Base-by-base conservation (phyloP, 2,797 vertebrate species). In the Syngnathus rostellatus region DNA sequence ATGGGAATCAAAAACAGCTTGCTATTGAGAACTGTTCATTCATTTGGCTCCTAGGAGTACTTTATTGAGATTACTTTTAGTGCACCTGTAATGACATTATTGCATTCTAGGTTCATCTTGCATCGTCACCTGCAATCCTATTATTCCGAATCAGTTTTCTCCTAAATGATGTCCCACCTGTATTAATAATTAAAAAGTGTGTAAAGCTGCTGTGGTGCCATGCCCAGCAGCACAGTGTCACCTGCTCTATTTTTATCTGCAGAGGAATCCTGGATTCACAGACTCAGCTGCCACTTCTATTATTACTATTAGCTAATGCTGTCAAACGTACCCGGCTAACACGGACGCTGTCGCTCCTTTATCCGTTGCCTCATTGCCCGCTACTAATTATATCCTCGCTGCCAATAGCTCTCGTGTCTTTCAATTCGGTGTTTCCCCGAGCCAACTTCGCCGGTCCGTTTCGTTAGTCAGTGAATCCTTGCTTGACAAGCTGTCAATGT, bases 201-300 rank as follows among this genome's bases (percentile, higher is more conserved):
- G 71, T 70, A 81, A 85, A 83, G 81, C 78, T 80, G 81, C 65
- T 9, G 71, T 68, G 75, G 72, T 81, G 81, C 79, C 72, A 62
- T 67, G 65, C 66, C 70, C 72, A 60, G 73, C 81, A 67, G 77
- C 76, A 43, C 70, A 73, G 71, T 81, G 80, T 80, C 79, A 85
- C 83, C 81, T 83, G 75, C 71, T 72, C 81, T 91, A 90, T 90
- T 89, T 90, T 81, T 90, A 89, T 70, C 83, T 71, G 6, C 10
- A 1, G 38, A 82, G 80, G 85, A 89, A 86, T 86, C 85, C 84
- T 77, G 85, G 81, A 87, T 88, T 85, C 88, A 84, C 86, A 85
- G 82, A 87, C 86, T 87, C 90, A 92, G 89, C 89, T 91, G 88
- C 84, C 77, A 79, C 81, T 80, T 86, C 87, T 89, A 89, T 89